Conservation (phyloP, 2,113 vertebrate species). For the Phalacrocorax pelagicus region DNA sequence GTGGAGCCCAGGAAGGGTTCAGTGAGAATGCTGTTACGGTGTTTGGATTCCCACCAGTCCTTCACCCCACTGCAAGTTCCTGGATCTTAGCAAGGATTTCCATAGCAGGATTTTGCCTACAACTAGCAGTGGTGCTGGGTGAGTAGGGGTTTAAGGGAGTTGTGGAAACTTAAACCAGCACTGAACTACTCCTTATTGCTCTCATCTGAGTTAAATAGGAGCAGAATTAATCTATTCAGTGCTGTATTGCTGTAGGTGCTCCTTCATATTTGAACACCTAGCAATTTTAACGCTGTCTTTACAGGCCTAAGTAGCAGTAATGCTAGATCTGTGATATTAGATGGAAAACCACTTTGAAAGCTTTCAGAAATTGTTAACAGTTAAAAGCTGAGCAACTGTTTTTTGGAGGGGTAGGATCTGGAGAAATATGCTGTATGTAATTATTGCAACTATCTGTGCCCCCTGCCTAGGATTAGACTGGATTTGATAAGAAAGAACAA, state of each 20-base stretch:
- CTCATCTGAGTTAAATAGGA: neutral
- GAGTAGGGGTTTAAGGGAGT: neutral
- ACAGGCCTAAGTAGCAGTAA: neutral
- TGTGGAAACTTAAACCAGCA: neutral
- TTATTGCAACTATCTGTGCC: neutral
- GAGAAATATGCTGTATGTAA: neutral
- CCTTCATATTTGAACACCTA: neutral
- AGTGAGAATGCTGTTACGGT: neutral
- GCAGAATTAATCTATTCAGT: neutral
- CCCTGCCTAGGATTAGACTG: neutral
- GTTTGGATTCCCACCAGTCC: neutral
- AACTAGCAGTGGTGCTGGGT: neutral
- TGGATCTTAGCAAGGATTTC: neutral
- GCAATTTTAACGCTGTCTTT: neutral
- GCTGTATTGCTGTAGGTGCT: neutral
- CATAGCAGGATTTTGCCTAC: neutral
- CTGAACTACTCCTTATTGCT: neutral
- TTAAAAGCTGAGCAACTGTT: neutral
- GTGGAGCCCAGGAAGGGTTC: neutral
- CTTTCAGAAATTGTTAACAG: neutral
- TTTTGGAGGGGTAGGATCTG: neutral
- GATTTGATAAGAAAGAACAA: neutral
- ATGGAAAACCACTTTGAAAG: neutral
- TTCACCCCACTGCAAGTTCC: neutral
- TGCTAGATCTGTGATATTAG: neutral